Evolutionary conservation across 2,797 vertebrate species (phyloP).

Genomic region (Florisuga fusca): DNA sequence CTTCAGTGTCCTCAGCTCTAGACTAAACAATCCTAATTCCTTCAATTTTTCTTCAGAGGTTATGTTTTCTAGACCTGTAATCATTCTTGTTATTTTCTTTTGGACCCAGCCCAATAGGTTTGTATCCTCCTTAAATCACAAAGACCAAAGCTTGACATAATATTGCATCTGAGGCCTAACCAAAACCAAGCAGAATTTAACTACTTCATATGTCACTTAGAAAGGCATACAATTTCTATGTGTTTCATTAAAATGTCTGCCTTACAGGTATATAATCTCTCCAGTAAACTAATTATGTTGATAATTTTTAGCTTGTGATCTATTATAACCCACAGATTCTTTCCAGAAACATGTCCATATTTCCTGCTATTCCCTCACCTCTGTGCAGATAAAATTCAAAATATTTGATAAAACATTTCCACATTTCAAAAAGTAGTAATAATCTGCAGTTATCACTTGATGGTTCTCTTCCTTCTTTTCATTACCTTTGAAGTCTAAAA

Average conservation of each 20-base stretch:
- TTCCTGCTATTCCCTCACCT: not conserved
- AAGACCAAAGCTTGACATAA: not conserved
- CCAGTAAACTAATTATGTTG: not conserved
- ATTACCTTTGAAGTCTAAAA: not conserved
- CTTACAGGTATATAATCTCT: not conserved
- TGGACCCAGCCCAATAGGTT: not conserved
- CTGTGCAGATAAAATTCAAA: not conserved
- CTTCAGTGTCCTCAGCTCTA: not conserved
- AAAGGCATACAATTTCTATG: not conserved
- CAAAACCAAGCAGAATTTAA: conserved; percentile 9
- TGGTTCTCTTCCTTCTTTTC: not conserved
- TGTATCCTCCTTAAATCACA: not conserved
- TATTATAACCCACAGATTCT: not conserved
- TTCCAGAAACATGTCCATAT: not conserved
- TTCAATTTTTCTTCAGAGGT: conserved; percentile 15
- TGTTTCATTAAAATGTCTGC: not conserved
- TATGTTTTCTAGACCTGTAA: conserved; percentile 17
- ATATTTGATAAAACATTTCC: not conserved
- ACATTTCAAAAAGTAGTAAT: not conserved
- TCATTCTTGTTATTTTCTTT: not conserved
- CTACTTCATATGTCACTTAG: not conserved
- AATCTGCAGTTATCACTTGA: not conserved
- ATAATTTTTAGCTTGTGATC: not conserved
- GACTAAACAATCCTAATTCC: conserved; percentile 45
- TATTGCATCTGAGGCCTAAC: not conserved